Evolutionary conservation across 2,888 invertebrate species (phyloP).

Genomic region (Reticulitermes lucifugus): DNA sequence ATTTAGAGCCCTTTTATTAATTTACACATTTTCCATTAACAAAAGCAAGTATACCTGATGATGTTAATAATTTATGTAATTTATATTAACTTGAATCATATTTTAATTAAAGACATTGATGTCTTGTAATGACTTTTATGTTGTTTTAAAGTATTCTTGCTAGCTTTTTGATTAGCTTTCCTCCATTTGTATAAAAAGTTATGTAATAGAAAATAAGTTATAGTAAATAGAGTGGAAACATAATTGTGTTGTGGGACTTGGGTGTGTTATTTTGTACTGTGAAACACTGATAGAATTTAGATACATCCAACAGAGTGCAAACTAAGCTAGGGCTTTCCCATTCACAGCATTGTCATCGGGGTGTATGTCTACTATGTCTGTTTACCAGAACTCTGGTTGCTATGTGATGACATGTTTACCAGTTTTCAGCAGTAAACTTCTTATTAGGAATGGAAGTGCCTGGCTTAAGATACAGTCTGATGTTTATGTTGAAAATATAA

Average conservation of each 20-base stretch:
- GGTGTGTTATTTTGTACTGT: neutral
- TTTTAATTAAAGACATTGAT: neutral
- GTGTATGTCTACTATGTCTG: neutral
- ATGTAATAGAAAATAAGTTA: neutral
- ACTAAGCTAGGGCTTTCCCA: slow-evolving; percentile 13
- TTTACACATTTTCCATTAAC: neutral
- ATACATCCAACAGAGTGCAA: neutral
- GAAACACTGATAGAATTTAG: neutral
- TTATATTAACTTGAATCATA: neutral
- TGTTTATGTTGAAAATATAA: neutral
- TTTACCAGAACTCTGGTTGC: neutral
- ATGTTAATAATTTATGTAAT: neutral
- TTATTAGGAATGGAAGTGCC: slow-evolving; percentile 14
- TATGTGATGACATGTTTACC: no score
- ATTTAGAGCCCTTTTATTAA: neutral
- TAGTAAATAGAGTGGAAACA: neutral
- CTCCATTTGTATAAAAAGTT: neutral
- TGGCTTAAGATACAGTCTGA: neutral
- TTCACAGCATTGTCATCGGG: neutral
- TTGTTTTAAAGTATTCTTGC: neutral
- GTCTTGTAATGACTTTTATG: no score
- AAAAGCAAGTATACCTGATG: neutral
- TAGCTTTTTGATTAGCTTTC: neutral
- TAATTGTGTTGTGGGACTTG: neutral
- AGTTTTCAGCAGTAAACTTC: neutral